Evolutionary conservation across 2,797 vertebrate species (phyloP), one percentile per base, ranked within the genome.

Genomic region (Microctenopoma lineatum): DNA sequence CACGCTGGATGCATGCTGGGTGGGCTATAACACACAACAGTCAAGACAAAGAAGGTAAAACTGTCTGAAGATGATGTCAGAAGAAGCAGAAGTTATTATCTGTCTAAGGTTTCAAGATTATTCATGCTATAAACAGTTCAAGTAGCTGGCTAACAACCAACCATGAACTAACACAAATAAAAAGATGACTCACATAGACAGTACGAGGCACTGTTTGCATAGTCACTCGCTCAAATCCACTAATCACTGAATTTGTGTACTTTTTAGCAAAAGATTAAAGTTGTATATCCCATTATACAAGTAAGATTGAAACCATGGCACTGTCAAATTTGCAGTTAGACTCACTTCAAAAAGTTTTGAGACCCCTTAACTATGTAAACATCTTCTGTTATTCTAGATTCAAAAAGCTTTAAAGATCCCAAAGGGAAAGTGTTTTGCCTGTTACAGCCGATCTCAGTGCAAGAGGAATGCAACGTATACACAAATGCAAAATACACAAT

Each of bases 1-100:
- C 42, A 58, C 50, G 56, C 13, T 34, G 26, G 34, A 56, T 69
- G 50, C 47, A 54, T 55, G 44, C 21, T 36, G 6, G 45, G 15
- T 48, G 29, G 41, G 27, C 7, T 1, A 3, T 12, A 44, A 65
- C 44, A 26, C 10, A 32, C 13, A 36, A 4, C 27, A 15, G 18
- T 56, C 21, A 54, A 32, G 38, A 29, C 3, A 10, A 14, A 13
- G 29, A 7, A 52, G 38, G 38, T 53, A 44, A 61, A 61, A 29
- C 32, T 65, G 12, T 52, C 38, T 36, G 46, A 18, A 7, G n/a
- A 29, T 12, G 50, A 41, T 16, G 51, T 36, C 38, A 27, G 27
- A 53, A 67, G 26, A 46, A 50, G 14, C 10, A 3, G 3, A 21
- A 53, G 18, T 58, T 25, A 44, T 36, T 27, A 18, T 7, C 27